Evolutionary conservation across 2,113 vertebrate genomes (phyloP).

Genomic region (Lamprotornis superbus): DNA sequence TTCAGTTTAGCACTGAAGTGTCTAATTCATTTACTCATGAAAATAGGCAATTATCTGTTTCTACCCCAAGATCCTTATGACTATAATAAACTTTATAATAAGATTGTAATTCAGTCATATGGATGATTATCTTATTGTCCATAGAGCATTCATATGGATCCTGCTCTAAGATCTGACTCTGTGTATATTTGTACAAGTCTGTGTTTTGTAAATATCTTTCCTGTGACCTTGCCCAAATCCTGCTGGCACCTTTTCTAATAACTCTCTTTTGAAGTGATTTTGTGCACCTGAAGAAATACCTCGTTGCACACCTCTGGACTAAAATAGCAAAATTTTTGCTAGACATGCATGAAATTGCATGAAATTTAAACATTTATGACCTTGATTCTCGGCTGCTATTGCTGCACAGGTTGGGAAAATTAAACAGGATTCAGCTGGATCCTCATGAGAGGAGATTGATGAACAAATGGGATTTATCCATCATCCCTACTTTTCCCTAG

Average conservation of each 20-base stretch:
- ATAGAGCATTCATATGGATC: background rate
- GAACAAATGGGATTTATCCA: background rate
- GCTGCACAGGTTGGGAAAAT: background rate
- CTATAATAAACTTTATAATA: background rate
- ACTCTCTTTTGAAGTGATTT: background rate
- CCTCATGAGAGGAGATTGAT: background rate
- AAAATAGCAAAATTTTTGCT: constrained; percentile 4
- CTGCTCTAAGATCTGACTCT: background rate
- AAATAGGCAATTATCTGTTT: background rate
- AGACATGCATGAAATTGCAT: background rate
- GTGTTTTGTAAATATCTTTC: background rate
- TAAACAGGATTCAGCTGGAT: background rate
- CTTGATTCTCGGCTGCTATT: background rate
- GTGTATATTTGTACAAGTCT: background rate
- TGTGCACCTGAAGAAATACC: background rate
- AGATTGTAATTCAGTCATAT: background rate
- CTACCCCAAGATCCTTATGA: background rate
- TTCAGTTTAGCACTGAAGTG: background rate
- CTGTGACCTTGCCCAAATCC: background rate
- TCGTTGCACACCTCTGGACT: background rate
- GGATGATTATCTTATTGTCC: background rate
- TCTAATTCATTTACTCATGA: background rate
- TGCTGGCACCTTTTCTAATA: background rate
- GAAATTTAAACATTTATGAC: constrained; percentile 10
- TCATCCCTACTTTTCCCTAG: background rate